Conservation (phyloP, 1,140 invertebrate species). For the Apis laboriosa region DNA sequence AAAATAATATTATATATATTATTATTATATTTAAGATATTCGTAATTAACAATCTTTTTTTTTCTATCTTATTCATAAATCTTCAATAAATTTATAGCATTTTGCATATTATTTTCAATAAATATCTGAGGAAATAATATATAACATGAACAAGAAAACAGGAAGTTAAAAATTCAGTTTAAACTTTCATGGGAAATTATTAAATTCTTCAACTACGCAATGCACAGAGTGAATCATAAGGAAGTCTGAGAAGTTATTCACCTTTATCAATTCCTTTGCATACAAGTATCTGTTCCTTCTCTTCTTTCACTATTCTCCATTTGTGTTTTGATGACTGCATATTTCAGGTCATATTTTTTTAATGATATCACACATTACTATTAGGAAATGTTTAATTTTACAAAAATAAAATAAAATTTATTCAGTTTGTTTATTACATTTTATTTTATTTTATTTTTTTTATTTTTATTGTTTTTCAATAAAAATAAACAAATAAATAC, state of each 20-base stretch:
- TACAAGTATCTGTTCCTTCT: not conserved
- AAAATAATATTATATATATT: no score
- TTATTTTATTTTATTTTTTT: no score
- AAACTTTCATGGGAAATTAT: not conserved
- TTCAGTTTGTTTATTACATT: no score
- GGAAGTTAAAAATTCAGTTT: not conserved
- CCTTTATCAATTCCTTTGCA: conserved; percentile 2
- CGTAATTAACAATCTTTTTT: no score
- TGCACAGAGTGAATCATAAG: not conserved
- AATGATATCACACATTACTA: no score
- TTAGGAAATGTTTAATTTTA: not conserved
- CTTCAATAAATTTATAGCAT: no score
- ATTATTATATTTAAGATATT: no score
- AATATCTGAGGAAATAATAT: no score
- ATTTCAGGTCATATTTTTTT: not conserved
- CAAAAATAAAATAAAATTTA: not conserved
- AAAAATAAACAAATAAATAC: no score
- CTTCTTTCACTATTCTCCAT: not conserved
- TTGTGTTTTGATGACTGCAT: not conserved
- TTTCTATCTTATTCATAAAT: no score
- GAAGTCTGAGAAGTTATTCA: not conserved
- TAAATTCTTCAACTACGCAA: not conserved
- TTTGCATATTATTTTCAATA: no score
- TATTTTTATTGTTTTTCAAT: no score
- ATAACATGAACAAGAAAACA: not conserved